Evolutionary conservation across 2,797 vertebrate species (phyloP).

Genomic region (Leptatherina wallacei): DNA sequence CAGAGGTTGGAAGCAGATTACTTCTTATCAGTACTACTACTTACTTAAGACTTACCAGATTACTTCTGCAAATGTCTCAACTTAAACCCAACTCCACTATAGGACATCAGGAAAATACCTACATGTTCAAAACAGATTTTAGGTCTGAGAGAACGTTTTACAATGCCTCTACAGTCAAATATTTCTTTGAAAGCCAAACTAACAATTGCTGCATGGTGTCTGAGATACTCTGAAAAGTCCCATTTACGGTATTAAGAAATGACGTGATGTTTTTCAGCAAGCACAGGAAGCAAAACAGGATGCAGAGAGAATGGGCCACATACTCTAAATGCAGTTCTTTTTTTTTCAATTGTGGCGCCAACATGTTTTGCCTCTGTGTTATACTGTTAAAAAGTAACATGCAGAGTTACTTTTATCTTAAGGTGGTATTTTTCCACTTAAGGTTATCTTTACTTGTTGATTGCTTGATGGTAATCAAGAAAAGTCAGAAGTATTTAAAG

Average conservation of each 20-base stretch:
- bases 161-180: neutral
- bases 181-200: conserved; percentile 18
- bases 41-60: neutral
- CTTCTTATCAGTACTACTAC: neutral
- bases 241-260: conserved; percentile 53
- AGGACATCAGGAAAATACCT: neutral
- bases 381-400: neutral
- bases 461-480: neutral
- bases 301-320: conserved; percentile 67
- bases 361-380: conserved; percentile 1
- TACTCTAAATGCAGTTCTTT: conserved; percentile 51
- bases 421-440: too few relatives aligned
- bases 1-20: neutral
- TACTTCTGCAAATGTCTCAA: neutral
- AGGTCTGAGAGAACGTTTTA: neutral
- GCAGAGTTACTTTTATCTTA: neutral
- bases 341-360: conserved; percentile 40
- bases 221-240: conserved; percentile 37
- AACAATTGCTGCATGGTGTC: conserved; percentile 41
- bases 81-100: neutral
- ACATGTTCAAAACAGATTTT: neutral
- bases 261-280: conserved; percentile 70
- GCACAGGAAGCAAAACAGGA: conserved; percentile 85
- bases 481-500: conserved; percentile 11
- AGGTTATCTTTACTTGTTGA: neutral